Evolutionary conservation across 2,797 vertebrate species (phyloP).

Genomic region (Labroides dimidiatus): DNA sequence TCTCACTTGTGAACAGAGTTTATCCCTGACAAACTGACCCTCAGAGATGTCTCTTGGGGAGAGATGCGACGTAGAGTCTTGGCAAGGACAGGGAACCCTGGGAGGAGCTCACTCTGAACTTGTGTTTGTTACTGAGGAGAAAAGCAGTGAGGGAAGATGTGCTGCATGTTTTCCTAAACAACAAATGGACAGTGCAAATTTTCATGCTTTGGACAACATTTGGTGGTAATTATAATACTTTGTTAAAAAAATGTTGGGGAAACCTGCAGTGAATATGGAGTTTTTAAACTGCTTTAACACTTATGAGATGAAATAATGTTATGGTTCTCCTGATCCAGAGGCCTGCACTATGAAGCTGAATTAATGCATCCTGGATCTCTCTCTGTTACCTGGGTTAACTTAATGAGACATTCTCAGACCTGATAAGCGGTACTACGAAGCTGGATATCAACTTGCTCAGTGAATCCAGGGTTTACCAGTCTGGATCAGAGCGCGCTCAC

Average conservation of each 20-base stretch:
- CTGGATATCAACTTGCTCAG: too few relatives aligned
- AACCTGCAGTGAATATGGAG: slow-evolving; percentile 32
- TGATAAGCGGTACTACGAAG: too few relatives aligned
- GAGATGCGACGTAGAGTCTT: neutral
- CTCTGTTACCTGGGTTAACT: too few relatives aligned
- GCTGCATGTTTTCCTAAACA: too few relatives aligned
- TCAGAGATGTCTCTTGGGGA: slow-evolving; percentile 25
- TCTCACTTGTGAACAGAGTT: neutral
- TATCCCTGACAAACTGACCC: slow-evolving; percentile 28
- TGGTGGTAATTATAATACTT: slow-evolving; percentile 3
- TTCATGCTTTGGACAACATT: slow-evolving; percentile 31
- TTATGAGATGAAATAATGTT: slow-evolving; percentile 18
- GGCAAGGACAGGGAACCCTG: slow-evolving; percentile 32
- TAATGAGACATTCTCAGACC: too few relatives aligned
- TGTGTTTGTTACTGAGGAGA: slow-evolving; percentile 29
- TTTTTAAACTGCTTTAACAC: too few relatives aligned
- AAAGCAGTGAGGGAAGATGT: slow-evolving; percentile 28
- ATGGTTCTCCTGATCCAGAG: slow-evolving; percentile 7
- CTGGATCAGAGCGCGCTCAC: too few relatives aligned
- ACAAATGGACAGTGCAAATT: too few relatives aligned
- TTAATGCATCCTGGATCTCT: too few relatives aligned
- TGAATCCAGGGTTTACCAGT: too few relatives aligned
- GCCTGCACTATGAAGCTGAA: too few relatives aligned
- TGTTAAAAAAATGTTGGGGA: neutral
- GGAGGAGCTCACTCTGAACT: slow-evolving; percentile 29